Evolutionary conservation across 2,888 invertebrate genomes (phyloP).

Genomic region (Limnephilus auricula): DNA sequence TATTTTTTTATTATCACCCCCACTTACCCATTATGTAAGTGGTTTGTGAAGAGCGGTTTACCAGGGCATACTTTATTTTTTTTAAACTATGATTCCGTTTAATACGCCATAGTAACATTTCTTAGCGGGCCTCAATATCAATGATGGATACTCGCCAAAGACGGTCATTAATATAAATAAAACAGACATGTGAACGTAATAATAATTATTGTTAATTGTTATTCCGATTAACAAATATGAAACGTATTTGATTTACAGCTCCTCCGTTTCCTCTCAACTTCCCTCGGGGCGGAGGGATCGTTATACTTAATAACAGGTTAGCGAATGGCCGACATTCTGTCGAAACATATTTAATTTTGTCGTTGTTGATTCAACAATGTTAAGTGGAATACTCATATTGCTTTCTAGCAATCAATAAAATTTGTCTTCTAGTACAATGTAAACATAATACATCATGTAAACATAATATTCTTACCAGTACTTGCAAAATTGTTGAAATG

Average conservation of each 20-base stretch:
- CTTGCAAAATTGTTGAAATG: no score
- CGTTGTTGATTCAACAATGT: conserved; percentile 33
- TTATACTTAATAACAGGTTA: conserved; percentile 45
- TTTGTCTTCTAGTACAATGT: no score
- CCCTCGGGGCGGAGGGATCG: conserved; percentile 5
- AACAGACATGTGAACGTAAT: neutral
- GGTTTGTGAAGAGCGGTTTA: no score
- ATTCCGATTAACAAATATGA: conserved; percentile 37
- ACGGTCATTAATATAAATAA: neutral
- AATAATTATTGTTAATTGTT: conserved; percentile 25
- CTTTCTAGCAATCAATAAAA: conserved; percentile 8
- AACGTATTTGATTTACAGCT: conserved; percentile 21
- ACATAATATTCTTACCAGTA: no score
- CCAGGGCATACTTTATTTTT: no score
- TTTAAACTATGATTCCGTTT: no score
- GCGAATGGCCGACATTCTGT: conserved; percentile 33
- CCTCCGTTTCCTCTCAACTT: conserved; percentile 12
- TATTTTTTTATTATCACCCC: no score
- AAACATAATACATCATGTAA: no score
- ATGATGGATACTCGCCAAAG: neutral
- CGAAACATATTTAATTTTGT: conserved; percentile 34
- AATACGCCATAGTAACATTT: neutral
- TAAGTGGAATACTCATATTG: neutral
- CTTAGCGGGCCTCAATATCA: neutral
- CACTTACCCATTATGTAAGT: no score